Evolutionary conservation across 2,797 vertebrate species (phyloP), one percentile per base, ranked within the genome.

Genomic region (Peromyscus aztecus): DNA sequence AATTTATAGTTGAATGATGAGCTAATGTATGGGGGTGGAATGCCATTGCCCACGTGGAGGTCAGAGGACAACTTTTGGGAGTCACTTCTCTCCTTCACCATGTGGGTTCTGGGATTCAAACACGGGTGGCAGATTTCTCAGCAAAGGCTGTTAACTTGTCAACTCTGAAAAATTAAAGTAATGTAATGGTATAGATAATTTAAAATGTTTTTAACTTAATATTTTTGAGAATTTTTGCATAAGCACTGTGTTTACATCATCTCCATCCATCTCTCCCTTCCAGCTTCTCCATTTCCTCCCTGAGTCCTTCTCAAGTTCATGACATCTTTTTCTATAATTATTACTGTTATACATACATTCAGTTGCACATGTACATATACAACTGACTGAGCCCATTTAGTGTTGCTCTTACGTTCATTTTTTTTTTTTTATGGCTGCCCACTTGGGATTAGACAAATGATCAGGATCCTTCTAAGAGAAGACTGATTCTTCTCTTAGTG

Each of bases 141-240:
- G 73, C 73, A 29, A 76, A 24, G 13, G 5, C 12, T 76, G 12
- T 27, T 29, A 46, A 40, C 40, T 43, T 76, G 40, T 46, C 78
- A 88, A 24, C 13, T 91, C 57, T 80, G 14, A 37, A 65, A 3
- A 92, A 91, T 91, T 96, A 13, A 80, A 67, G 59, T 85, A 65
- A 91, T 82, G 57, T 12, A 40, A 87, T 63, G 0, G 13, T n/a
- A 13, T 5, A 27, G 4, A 16, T 55, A 67, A 61, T 61, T 83
- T 4, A 24, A 37, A 80, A 40, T 76, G 21, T 4, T 14, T 40
- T 46, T 71, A 71, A 37, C 8, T 71, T 37, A 37, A 69, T 69
- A 69, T 69, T 69, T 37, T 37, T 37, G 8, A 71, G n/a, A 71
- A 37, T 71, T 71, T 37, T 4, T n/a, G 1, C n/a, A 23, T 4